phyloP scores from a whole-genome alignment of 30 jellyfish, hydroid and myxozoan genomes.

The Euphysa ruthae region DNA sequence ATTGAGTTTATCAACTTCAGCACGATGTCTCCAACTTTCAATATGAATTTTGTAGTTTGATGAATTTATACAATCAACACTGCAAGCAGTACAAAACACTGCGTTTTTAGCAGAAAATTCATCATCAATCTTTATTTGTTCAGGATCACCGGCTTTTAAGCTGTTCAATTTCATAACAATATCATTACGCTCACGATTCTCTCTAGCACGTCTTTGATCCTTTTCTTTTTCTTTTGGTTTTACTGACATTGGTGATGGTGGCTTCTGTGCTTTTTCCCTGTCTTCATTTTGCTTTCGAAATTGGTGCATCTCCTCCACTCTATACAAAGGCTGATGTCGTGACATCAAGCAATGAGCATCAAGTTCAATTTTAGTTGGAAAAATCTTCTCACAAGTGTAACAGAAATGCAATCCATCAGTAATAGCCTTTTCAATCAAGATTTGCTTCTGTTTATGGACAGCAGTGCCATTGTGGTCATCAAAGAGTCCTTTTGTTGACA shows the following conservation, averaged over 20 bases:
- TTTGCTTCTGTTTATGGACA: conserved; percentile 67
- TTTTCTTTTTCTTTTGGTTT: neutral
- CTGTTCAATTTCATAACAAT: conserved; percentile 18
- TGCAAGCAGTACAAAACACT: conserved; percentile 49
- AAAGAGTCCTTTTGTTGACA: conserved; percentile 38
- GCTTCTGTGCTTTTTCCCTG: neutral
- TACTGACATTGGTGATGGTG: neutral
- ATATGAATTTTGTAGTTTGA: conserved; percentile 47
- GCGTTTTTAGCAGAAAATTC: neutral
- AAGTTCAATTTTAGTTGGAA: conserved; percentile 33
- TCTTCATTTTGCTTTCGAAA: conserved; percentile 5
- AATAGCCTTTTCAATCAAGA: conserved; percentile 2
- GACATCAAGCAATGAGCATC: conserved; percentile 76
- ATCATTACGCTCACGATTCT: conserved; percentile 12
- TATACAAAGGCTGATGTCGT: conserved; percentile 69
- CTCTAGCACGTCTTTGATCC: conserved; percentile 6
- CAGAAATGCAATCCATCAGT: conserved; percentile 48
- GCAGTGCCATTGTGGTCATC: conserved; percentile 57
- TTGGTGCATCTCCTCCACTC: conserved; percentile 18
- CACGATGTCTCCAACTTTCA: conserved; percentile 89
- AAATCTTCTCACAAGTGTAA: conserved; percentile 57
- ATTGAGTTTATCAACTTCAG: conserved; percentile 53
- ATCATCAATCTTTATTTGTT: neutral
- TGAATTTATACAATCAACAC: conserved; percentile 57
- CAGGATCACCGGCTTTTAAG: neutral